Evolutionary conservation across 2,797 vertebrate species (phyloP), one percentile per base, ranked within the genome.

Genomic region (Oreortyx pictus): DNA sequence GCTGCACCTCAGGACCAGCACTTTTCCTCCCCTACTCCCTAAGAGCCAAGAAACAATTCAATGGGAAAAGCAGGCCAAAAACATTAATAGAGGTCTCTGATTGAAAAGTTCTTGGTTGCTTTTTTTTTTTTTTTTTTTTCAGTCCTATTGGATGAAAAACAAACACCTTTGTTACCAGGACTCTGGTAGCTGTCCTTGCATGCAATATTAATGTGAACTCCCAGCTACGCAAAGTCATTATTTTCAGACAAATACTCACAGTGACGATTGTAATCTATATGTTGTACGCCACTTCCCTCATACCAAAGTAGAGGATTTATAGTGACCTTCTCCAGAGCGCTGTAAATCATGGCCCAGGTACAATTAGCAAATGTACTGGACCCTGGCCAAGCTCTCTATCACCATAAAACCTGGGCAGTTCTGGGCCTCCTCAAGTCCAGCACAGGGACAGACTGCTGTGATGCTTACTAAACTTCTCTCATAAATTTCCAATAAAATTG

Each of bases 401-500:
- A 17, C 41, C 60, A 8, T 14, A 7, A 10, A 2, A 3, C 46
- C 31, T 3, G 13, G 46, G 15, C 1, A 1, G 24, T 6, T 0
- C 1, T 1, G 68, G 19, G 22, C 23, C 37, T 46, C 43, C 25
- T 20, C 0, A 0, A 7, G 15, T 27, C 54, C 59, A 11, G 54
- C 27, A 41, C 7, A 0, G 52, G n/a, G 31, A 35, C 57, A 20
- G 44, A 39, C 29, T 19, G 46, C 46, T 33, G 46, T 14, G 29
- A n/a, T 25, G 1, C 12, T 41, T 14, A 0, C 62, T 52, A 3
- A 62, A 22, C 18, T 6, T n/a, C 17, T 25, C 31, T 27, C 68
- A 31, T 27, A 54, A 6, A 19, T 31, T 65, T 35, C 52, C 59
- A 29, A 35, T n/a, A 29, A 61, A 41, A 27, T 35, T 31, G 43